Evolutionary conservation across 2,113 vertebrate genomes (phyloP), one percentile per base, ranked within the genome.

Genomic region (Lophura nycthemera): DNA sequence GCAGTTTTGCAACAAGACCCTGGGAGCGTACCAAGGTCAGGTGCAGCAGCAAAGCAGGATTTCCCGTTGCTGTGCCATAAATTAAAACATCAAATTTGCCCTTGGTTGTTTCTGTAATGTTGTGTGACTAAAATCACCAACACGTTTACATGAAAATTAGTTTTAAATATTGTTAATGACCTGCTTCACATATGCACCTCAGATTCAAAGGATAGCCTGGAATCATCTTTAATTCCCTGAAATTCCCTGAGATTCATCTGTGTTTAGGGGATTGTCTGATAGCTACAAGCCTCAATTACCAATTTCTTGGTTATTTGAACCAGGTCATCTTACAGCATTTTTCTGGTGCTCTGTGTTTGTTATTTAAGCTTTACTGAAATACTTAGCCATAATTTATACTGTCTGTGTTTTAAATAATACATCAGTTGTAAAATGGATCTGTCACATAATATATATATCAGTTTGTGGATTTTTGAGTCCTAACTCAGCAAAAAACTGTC

Each of bases 291-390:
- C 50, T 88, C 52, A 95, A 36, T 15, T 14, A 18, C 6, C 54
- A 63, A 76, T 89, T 83, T 89, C 45, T 84, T 76, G n/a, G 30
- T 87, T 90, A 36, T 71, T 85, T 88, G n/a, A 89, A 83, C 29
- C n/a, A 88, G 65, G 42, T 34, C 24, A n/a, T 60, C 80, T 88
- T 54, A 47, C 42, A 56, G 54, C 56, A 56, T 76, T 88, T 94
- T 88, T 77, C 48, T 83, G 59, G 4, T 89, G 17, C 21, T 83
- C 65, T 85, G 47, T 93, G 63, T 60, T 38, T 87, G 20, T 82
- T 91, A n/a, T 77, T 92, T 93, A 76, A 38, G 34, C 66, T 77
- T 87, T 75, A 50, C 66, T 89, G 60, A 89, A 87, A 82, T 87
- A 45, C 27, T 72, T 82, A 13, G 22, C 9, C 7, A 1, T 91